phyloP scores from a whole-genome alignment of 2,797 vertebrate species.

The Chaetophractus vellerosus region DNA sequence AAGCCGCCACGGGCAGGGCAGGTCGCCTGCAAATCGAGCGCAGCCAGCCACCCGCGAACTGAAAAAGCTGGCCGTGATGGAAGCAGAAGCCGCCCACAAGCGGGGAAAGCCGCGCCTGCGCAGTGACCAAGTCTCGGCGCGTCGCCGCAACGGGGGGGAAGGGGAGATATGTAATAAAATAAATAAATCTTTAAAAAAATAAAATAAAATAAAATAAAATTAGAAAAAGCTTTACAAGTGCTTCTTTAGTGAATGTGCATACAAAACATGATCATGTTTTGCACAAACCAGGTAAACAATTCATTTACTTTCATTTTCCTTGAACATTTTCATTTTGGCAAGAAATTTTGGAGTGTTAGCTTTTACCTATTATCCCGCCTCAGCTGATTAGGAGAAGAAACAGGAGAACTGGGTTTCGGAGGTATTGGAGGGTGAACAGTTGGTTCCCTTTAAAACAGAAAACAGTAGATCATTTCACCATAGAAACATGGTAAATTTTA shows the following conservation, averaged over 20 bases:
- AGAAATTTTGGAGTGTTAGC: not conserved
- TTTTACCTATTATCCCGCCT: slow-evolving; percentile 77
- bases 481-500: slow-evolving; percentile 37
- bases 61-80: too few relatives aligned
- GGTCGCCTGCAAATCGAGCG: too few relatives aligned
- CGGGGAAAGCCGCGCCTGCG: too few relatives aligned
- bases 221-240: not conserved
- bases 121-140: too few relatives aligned
- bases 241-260: not conserved
- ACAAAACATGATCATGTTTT: not conserved
- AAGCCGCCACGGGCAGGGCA: too few relatives aligned
- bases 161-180: too few relatives aligned
- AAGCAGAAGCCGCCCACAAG: too few relatives aligned
- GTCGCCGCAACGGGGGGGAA: too few relatives aligned
- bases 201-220: too few relatives aligned
- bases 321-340: not conserved
- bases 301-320: slow-evolving; percentile 3
- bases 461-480: slow-evolving; percentile 57
- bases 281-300: not conserved
- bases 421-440: slow-evolving; percentile 85
- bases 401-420: slow-evolving; percentile 81
- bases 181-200: too few relatives aligned
- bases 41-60: too few relatives aligned
- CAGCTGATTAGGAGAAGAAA: slow-evolving; percentile 66
- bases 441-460: slow-evolving; percentile 85